Evolutionary conservation across 2,888 invertebrate species (phyloP), one percentile per base, ranked within the genome.

Genomic region (Thalpophila matura): DNA sequence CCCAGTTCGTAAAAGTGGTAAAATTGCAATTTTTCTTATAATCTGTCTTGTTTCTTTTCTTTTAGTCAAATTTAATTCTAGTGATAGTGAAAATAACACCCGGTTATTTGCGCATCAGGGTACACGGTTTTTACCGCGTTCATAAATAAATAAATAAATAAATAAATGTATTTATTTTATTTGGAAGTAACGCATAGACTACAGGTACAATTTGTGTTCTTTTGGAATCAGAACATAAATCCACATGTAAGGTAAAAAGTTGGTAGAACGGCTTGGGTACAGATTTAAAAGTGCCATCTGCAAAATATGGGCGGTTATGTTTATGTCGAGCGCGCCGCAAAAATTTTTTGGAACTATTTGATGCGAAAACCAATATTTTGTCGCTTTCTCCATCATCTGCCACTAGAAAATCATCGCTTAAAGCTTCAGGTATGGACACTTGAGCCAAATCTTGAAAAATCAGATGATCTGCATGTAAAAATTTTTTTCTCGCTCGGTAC

Each of bases 271-370:
- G 37, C 49, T 49, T 49, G 49, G 50, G 33, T 35, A 43, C 42
- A 57, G 47, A 31, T 58, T 49, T 57, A 40, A 57, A 57, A 49
- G 49, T 57, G 38, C 57, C 49, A 49, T 57, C 47, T 49, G 40
- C 49, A 40, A 57, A 57, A 42, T 49, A 49, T 22, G 31, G 42
- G 46, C n/a, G n/a, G n/a, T n/a, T n/a, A n/a, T n/a, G n/a, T n/a
- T n/a, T n/a, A n/a, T n/a, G n/a, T n/a, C n/a, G n/a, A n/a, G n/a
- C n/a, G n/a, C n/a, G n/a, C n/a, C n/a, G n/a, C n/a, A n/a, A n/a
- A n/a, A n/a, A n/a, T n/a, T n/a, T n/a, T n/a, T n/a, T n/a, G n/a
- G n/a, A n/a, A n/a, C n/a, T n/a, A n/a, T n/a, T n/a, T n/a, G n/a
- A n/a, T n/a, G n/a, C n/a, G n/a, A n/a, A n/a, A n/a, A n/a, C n/a